A percentile compares a stretch with the other conserved stretches of the same genome.
Evolutionary conservation across 2,113 vertebrate species (phyloP).

Genomic region (Propithecus coquereli): DNA sequence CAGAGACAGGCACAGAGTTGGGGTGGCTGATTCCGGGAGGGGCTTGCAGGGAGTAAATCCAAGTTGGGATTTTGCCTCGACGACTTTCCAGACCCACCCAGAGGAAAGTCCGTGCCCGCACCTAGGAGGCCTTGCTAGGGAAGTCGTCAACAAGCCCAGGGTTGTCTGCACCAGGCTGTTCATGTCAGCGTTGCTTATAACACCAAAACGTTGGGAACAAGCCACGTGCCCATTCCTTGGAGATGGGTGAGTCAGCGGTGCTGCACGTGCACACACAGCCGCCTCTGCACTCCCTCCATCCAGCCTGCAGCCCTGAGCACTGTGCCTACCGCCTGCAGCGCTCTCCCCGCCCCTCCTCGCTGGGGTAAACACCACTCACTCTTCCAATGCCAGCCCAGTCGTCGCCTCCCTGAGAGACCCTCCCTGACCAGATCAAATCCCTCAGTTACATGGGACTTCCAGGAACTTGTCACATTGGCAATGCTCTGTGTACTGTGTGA

Average conservation of each 20-base stretch:
- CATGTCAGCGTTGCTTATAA: background rate
- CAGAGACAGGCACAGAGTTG: background rate
- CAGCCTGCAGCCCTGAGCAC: background rate
- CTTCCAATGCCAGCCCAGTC: background rate
- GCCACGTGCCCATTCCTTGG: background rate
- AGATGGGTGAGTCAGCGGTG: background rate
- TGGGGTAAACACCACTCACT: background rate
- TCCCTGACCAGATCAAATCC: background rate
- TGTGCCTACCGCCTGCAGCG: background rate
- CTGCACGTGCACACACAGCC: background rate
- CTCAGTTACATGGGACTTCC: background rate
- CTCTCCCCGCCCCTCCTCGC: background rate
- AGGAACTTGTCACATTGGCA: background rate
- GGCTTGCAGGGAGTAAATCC: background rate
- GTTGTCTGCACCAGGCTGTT: background rate
- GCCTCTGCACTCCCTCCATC: background rate
- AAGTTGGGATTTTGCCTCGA: background rate
- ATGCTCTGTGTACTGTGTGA: no score
- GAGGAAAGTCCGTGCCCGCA: background rate
- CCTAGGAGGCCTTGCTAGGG: background rate
- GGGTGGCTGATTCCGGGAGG: background rate
- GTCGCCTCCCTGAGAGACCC: background rate
- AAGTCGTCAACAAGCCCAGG: background rate
- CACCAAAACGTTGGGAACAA: background rate
- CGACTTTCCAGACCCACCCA: background rate